Evolutionary conservation across 2,797 vertebrate genomes (phyloP).

Genomic region (Trematomus bernacchii): DNA sequence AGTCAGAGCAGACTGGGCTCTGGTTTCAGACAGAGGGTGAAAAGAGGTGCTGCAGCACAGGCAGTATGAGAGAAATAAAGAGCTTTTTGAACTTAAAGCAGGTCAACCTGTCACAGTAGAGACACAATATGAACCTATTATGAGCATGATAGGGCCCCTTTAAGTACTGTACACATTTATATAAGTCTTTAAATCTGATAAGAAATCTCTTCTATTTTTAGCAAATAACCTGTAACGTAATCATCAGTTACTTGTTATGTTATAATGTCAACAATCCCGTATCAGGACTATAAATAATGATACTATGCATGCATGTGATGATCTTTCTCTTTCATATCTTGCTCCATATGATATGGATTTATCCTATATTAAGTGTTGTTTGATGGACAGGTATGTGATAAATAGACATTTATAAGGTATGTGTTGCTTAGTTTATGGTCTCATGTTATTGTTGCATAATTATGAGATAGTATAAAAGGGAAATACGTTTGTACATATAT

Average conservation of each 20-base stretch:
- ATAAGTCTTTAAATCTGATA: constrained; percentile 29
- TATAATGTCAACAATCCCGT: constrained; percentile 33
- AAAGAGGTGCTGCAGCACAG: no score
- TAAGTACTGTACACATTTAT: constrained; percentile 25
- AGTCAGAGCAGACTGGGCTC: no score
- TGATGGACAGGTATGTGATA: constrained; percentile 54
- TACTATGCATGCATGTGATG: constrained; percentile 78
- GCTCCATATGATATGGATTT: constrained; percentile 61
- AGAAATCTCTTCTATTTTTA: constrained; percentile 12
- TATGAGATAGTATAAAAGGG: constrained; percentile 41
- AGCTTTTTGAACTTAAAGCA: no score
- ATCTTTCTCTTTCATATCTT: constrained; percentile 67
- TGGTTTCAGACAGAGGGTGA: no score
- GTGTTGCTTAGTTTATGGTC: constrained; percentile 49
- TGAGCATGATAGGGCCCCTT: no score
- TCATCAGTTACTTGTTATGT: constrained; percentile 19
- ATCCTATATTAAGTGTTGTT: constrained; percentile 64
- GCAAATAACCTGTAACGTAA: not conserved
- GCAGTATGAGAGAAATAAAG: no score
- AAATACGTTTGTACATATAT: constrained; percentile 71
- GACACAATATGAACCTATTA: no score
- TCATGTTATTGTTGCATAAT: constrained; percentile 34
- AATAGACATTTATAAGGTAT: constrained; percentile 55
- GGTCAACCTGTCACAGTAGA: no score
- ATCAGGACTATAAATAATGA: constrained; percentile 55